Evolutionary conservation across 2,888 invertebrate genomes (phyloP), one percentile per base, ranked within the genome.

Genomic region (Drosophila cracens): DNA sequence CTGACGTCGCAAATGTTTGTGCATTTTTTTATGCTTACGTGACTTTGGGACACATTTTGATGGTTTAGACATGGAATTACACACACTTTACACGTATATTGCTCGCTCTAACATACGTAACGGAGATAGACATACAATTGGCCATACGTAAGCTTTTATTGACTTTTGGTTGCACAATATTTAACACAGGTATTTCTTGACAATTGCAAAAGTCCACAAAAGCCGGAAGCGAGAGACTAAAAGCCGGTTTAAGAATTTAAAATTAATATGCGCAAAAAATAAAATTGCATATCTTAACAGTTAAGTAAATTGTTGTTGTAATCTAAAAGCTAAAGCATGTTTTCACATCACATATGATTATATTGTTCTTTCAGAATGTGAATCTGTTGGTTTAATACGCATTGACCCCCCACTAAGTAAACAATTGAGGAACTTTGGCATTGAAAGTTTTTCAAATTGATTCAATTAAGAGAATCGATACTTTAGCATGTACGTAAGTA

Each of bases 21-120:
- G 71, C 74, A 81, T 67, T 66, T 63, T 63, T 79, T 78, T 76
- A 52, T 66, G 76, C 81, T 81, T 81, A 81, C 81, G 81, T 81
- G 81, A 79, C 79, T 76, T 69, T 65, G 67, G 61, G 53, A 69
- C 70, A 70, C 62, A 68, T 70, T 67, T 40, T 51, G 49, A 53
- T 64, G 46, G 57, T 54, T 51, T 48, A 27, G 38, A 48, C 40
- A 61, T 43, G 43, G 46, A 8, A 25, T 46, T 46, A 46, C 27
- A 49, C 21, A 29, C 40, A 60, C 25, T 16, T 53, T 31, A 31
- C 38, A n/a, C 8, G 25, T 16, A 49, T 49, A 49, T 27, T 49
- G 18, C 10, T 25, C 25, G 40, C 38, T 31, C 11, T 40, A 40
- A 61, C 54, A 61, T 25, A 25, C 56, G 56, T 61, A 40, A 43